A percentile compares a stretch with the other conserved stretches of the same genome.
These are phyloP conservation scores for Physella acuta DNA, from an alignment of 1,140 invertebrate genomes.

Conservation along the genomic window DNA sequence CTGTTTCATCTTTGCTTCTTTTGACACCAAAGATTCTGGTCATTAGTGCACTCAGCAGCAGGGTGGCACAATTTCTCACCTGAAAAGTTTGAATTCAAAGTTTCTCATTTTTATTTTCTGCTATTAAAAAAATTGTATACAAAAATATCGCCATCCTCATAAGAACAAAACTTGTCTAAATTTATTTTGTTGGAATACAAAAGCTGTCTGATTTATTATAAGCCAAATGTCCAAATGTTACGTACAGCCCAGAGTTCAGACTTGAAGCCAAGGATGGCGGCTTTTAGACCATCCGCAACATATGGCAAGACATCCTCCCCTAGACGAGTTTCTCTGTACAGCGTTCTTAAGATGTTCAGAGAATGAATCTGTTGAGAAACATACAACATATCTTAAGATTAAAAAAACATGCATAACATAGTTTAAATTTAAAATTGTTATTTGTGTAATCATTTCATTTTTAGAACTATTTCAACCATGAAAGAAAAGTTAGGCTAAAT, in stretches of 20 bases:
- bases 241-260: conserved; percentile 77
- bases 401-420: too few species aligned
- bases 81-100: too few species aligned
- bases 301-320: conserved; percentile 73
- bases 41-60: conserved; percentile 83
- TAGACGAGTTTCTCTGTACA: conserved; percentile 77
- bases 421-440: too few species aligned
- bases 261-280: conserved; percentile 75
- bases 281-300: conserved; percentile 72
- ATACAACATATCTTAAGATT: too few species aligned
- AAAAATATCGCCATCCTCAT: neutral
- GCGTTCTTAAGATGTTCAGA: conserved; percentile 80
- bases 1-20: conserved; percentile 70
- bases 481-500: too few species aligned
- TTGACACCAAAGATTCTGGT: conserved; percentile 88
- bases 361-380: conserved; percentile 69
- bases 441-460: too few species aligned
- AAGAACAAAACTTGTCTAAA: neutral
- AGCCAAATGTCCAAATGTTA: conserved; percentile 7
- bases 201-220: neutral
- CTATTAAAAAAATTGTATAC: neutral
- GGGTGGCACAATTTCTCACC: conserved; percentile 79
- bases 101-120: conserved; percentile 1
- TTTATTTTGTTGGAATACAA: conserved; percentile 1
- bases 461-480: too few species aligned